Base-by-base conservation (phyloP, 2,888 invertebrate genomes). In the Megalurothrips usitatus region DNA sequence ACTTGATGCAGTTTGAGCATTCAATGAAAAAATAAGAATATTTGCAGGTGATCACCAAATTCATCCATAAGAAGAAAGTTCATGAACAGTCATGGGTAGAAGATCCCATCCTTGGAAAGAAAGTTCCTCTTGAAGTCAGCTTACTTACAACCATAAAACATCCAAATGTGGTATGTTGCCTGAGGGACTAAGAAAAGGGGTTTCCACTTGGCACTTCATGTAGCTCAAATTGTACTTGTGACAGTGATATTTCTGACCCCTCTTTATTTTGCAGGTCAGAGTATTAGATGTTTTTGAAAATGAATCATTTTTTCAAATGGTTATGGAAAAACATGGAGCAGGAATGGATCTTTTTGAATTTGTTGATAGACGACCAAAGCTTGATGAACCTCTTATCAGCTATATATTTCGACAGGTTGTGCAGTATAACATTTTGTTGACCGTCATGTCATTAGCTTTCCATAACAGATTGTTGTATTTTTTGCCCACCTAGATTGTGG, bases 321-420 rank as follows among this genome's bases (percentile, higher is more conserved):
- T 94, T 80, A 94, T 94, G 93, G 92, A 93, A 86, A 92, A 92
- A 84, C 92, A 93, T 85, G 93, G 93, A 49, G 90, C 90, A 14
- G 93, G 93, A 1, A 93, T 94, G 92, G 94, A 94, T 85, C 87
- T 94, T 82, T 94, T 94, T 87, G 93, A 94, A 86, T 94, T 94
- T 85, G 93, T 94, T 79, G 93, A 94, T 84, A 88, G 92, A 0
- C 88, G 91, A 52, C 92, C 92, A 8, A 85, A 89, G 43, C 88
- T 93, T 81, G 92, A 93, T 85, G 94, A 94, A 85, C 89, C 90
- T 1, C 87, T 94, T 48, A 90, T 91, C 9, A 91, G 92, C 85
- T 92, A 91, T 84, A 92, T 94, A 81, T 94, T 94, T 85, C 88
- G 92, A 88, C 94, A 93, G 90, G 92, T 92, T 82, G 14, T 81